A percentile compares a stretch with the other conserved stretches of the same genome.
phyloP scores from a whole-genome alignment of 2,797 vertebrate species.

The Coendou prehensilis region DNA sequence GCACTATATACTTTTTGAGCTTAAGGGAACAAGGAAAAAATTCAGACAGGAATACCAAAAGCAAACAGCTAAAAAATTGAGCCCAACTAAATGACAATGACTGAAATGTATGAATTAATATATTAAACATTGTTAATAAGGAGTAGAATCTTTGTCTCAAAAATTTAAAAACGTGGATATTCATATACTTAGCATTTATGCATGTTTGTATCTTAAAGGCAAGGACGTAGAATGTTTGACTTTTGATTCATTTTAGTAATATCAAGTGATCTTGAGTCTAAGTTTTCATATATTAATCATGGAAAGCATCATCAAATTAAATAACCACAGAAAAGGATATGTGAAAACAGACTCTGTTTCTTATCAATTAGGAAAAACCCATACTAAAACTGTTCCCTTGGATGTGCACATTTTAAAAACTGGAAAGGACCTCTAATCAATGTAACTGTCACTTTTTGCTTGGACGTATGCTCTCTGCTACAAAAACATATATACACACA shows the following conservation, averaged over 20 bases:
- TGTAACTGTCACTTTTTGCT: slow-evolving; percentile 40
- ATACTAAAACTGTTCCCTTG: slow-evolving; percentile 55
- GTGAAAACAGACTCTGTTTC: slow-evolving; percentile 49
- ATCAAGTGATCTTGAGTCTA: slow-evolving; percentile 27
- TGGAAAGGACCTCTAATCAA: slow-evolving; percentile 36
- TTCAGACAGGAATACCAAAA: slow-evolving; percentile 30
- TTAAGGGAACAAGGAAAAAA: slow-evolving; percentile 58
- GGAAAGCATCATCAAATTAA: slow-evolving; percentile 54
- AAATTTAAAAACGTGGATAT: slow-evolving; percentile 29
- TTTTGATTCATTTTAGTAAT: slow-evolving; percentile 55
- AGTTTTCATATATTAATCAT: slow-evolving; percentile 54
- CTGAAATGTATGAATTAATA: slow-evolving; percentile 11
- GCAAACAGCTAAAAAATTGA: slow-evolving; percentile 56
- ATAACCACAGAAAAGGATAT: slow-evolving; percentile 44
- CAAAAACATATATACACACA: background rate
- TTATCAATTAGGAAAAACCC: slow-evolving; percentile 58
- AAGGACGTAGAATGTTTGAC: slow-evolving; percentile 13
- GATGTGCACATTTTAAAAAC: slow-evolving; percentile 43
- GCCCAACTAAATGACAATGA: slow-evolving; percentile 9
- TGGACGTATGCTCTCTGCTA: slow-evolving; percentile 43
- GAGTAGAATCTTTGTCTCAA: slow-evolving; percentile 14
- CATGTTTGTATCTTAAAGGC: slow-evolving; percentile 52
- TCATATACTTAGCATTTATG: slow-evolving; percentile 57
- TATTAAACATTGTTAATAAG: slow-evolving; percentile 25
- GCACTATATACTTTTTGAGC: slow-evolving; percentile 49